Evolutionary conservation across 2,113 vertebrate species (phyloP), one percentile per base, ranked within the genome.

Genomic region (Canis aureus): DNA sequence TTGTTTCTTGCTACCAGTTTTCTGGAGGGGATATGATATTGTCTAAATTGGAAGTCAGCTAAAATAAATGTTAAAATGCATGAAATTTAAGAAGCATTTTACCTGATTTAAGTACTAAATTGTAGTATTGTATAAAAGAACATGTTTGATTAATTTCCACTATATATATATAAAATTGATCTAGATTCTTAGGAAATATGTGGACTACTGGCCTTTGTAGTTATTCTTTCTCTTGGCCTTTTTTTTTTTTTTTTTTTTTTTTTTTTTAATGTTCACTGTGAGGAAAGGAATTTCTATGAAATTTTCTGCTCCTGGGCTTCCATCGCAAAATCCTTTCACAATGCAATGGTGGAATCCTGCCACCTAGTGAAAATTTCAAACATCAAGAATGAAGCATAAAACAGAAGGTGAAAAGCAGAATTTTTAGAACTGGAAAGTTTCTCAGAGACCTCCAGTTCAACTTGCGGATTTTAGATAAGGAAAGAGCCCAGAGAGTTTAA

Each of bases 281-380:
- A 95, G 94, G 59, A 94, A 73, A 82, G 67, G 66, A 62, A 25
- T 87, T 95, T 81, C 83, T 97, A 62, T 86, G 93, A 92, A 95
- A 84, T 62, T 53, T 76, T 76, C 84, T 88, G 35, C 32, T 57
- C 15, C 13, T 22, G 57, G 92, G 79, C 22, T 55, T 67, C 57
- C 23, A 23, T 32, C 11, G 12, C 90, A 71, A 84, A 94, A 49
- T 12, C 32, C 53, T 86, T 86, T 71, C 20, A 3, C 20, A 55
- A 62, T 78, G 57, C 3, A 9, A 8, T 91, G 81, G 98, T 86
- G 66, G 89, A 97, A 94, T 89, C 73, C 97, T 98, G 98, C 97
- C 98, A 82, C 97, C 98, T 98, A 95, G 98, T 89, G 98, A 84
- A 89, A 53, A 67, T 13, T n/a, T n/a, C 53, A 20, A 59, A 38